Evolutionary conservation across 1,140 invertebrate genomes (phyloP).

Genomic region (Bombyx mandarina): DNA sequence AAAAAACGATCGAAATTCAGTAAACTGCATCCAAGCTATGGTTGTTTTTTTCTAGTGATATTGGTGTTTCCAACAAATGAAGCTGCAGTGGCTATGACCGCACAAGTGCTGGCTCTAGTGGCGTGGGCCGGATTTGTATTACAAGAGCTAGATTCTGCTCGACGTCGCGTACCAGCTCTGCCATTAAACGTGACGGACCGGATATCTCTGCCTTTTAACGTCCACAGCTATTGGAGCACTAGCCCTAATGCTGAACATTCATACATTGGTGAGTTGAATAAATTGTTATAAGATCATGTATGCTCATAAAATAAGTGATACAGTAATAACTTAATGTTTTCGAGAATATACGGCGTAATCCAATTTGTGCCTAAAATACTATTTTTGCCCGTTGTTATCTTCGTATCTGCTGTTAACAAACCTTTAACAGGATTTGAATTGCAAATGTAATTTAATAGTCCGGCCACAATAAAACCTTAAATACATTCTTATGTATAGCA

Average conservation of each 20-base stretch:
- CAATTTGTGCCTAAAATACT: too few relatives aligned
- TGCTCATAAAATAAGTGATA: too few relatives aligned
- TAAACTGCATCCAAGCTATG: too few relatives aligned
- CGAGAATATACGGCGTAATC: too few relatives aligned
- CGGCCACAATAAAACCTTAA: too few relatives aligned
- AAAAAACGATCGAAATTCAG: too few relatives aligned
- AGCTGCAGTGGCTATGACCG: constrained; percentile 33
- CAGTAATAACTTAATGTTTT: too few relatives aligned
- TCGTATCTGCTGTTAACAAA: too few relatives aligned
- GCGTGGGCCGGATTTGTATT: constrained; percentile 51
- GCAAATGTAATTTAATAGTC: too few relatives aligned
- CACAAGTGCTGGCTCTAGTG: constrained; percentile 36
- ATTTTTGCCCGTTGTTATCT: too few relatives aligned
- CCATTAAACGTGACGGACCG: constrained; percentile 32
- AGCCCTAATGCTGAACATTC: constrained; percentile 54
- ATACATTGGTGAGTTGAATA: constrained; percentile 28
- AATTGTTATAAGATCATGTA: too few relatives aligned
- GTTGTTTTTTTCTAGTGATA: constrained; percentile 33
- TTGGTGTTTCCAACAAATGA: constrained; percentile 56
- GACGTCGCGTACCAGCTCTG: constrained; percentile 36
- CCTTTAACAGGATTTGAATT: too few relatives aligned
- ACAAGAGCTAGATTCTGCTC: constrained; percentile 37
- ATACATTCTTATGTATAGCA: background rate
- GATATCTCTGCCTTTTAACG: constrained; percentile 31
- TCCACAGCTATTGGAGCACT: constrained; percentile 44